Base-by-base conservation (phyloP, 64 coral and sea anemone species). In the Montipora efflorescens region DNA sequence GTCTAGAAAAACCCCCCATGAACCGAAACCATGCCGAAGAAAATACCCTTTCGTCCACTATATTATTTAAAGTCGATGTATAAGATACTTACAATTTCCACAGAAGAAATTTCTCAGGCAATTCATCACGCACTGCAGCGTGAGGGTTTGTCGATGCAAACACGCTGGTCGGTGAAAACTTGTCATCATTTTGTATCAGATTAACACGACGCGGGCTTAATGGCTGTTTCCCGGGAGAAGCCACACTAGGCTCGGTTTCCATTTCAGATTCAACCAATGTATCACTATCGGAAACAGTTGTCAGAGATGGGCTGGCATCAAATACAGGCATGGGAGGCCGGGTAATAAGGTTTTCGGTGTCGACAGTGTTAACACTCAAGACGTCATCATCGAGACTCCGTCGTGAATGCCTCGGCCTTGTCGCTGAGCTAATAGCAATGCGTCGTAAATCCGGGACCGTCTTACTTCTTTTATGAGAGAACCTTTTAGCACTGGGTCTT, bases 271-370 rank as follows among this genome's bases (percentile, higher is more conserved):
- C 95, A 12, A 90, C 92, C 6, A 92, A 21, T 52, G 95, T 99
- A 18, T 96, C 95, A 77, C 95, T 99, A 48, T 96, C 98, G 12
- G 96, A 97, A 28, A 97, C 93, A 87, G 98, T 96, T 1, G 95
- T 96, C 25, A 99, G 69, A 16, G 98, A 99, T 5, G 98, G 98
- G 53, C 95, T 99, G 8, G 68, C 98, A 87, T 99, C 95, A 18
- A 99, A 87, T 51, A 99, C 12, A 48, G 98, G 98, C 98, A 99
- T 96, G 4, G 98, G 76, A 11, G 98, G 98, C 47, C 69, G 85
- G 36, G 92, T 96, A 48, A 99, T 67, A 21, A 99, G 75, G 5
- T 47, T 80, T 80, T 99, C 95, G 9, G 98, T 99, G 76, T 99
- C 95, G 20, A 77, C 92, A 1, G 98, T 97, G 4, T 87, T 90